phyloP scores from a whole-genome alignment of 92 coral and sea anemone genomes.

The Galaxea fascicularis region DNA sequence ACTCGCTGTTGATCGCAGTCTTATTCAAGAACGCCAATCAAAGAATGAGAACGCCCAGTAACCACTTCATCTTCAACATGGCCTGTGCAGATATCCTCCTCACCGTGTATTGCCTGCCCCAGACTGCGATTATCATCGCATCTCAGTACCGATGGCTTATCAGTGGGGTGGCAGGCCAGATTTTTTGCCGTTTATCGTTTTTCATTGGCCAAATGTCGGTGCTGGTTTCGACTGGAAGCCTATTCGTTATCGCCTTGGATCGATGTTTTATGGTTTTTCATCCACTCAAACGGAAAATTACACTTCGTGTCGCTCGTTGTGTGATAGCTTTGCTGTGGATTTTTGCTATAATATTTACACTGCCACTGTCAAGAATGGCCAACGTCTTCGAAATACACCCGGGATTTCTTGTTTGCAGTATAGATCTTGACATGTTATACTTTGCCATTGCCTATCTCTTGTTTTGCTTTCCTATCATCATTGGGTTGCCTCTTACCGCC shows the following conservation, averaged over 20 bases:
- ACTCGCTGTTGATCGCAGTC: constrained; percentile 58
- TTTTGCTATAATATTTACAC: constrained; percentile 43
- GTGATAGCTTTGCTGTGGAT: constrained; percentile 55
- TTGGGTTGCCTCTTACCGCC: constrained; percentile 56
- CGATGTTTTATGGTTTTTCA: constrained; percentile 75
- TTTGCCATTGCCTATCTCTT: constrained; percentile 28
- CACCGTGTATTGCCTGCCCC: constrained; percentile 52
- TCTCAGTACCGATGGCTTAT: constrained; percentile 62
- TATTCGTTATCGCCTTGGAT: constrained; percentile 71
- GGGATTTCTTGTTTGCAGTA: constrained; percentile 23
- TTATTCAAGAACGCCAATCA: constrained; percentile 67
- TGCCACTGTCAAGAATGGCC: constrained; percentile 53
- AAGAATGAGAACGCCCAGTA: constrained; percentile 73
- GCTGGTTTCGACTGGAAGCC: constrained; percentile 63
- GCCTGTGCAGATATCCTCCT: constrained; percentile 62
- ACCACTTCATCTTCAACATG: constrained; percentile 73
- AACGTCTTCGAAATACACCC: constrained; percentile 1
- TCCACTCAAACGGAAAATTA: constrained; percentile 61
- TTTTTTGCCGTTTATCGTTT: constrained; percentile 56
- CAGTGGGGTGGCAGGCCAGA: constrained; percentile 56
- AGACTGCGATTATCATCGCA: constrained; percentile 6
- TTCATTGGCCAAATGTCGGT: constrained; percentile 58
- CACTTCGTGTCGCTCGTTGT: constrained; percentile 29
- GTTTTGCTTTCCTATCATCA: constrained; percentile 32
- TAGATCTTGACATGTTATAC: background rate